These are phyloP conservation scores for Venustaconcha ellipsiformis DNA, from an alignment of 1,140 invertebrate species.

Conservation along the genomic window DNA sequence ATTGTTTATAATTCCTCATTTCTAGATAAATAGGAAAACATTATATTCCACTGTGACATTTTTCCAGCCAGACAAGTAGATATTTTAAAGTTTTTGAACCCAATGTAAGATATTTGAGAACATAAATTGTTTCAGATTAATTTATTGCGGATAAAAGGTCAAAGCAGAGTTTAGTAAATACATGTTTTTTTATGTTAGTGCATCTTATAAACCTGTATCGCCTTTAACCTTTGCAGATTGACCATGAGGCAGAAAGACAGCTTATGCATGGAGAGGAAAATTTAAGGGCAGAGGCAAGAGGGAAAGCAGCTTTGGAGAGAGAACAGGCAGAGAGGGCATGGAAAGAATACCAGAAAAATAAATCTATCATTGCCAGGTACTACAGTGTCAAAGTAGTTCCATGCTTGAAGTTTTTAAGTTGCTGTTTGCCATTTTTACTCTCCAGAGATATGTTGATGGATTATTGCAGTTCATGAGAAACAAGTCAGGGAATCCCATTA, in stretches of 20 bases:
- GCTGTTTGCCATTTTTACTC: no score
- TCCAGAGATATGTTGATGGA: background rate
- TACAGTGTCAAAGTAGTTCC: background rate
- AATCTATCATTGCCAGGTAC: slow-evolving; percentile 56
- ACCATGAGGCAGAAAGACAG: slow-evolving; percentile 35
- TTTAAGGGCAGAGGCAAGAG: slow-evolving; percentile 37
- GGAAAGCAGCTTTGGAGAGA: slow-evolving; percentile 47
- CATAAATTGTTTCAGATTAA: no score
- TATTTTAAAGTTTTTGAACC: no score
- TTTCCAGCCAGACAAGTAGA: no score
- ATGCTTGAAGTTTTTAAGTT: background rate
- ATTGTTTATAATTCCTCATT: no score
- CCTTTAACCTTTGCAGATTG: slow-evolving; percentile 22
- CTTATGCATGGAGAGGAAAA: slow-evolving; percentile 37
- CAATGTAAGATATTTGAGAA: no score
- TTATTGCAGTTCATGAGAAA: background rate
- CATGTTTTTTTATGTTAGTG: background rate
- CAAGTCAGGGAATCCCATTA: background rate
- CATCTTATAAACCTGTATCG: background rate
- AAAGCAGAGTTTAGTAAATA: background rate
- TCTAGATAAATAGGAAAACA: no score
- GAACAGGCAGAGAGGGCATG: slow-evolving; percentile 39
- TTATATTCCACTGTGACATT: no score
- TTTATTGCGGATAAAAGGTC: no score
- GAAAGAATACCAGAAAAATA: slow-evolving; percentile 52